These are phyloP conservation scores for Actinostola sp. DNA, from an alignment of 92 coral and sea anemone species.

Conservation along the genomic window DNA sequence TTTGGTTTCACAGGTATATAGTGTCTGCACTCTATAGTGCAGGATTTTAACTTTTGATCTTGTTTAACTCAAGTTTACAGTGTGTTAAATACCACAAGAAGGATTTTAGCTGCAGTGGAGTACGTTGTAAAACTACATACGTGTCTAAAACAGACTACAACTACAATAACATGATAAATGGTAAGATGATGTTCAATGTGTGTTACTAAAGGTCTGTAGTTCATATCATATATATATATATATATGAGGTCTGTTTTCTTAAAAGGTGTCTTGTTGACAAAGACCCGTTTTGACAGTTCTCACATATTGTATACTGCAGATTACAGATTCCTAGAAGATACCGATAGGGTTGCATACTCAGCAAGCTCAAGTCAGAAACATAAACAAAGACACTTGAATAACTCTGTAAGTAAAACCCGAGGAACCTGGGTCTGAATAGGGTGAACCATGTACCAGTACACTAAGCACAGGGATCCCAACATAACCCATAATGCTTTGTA, in stretches of 20 bases:
- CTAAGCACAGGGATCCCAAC: too few species aligned
- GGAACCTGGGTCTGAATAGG: too few species aligned
- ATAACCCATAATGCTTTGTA: too few species aligned
- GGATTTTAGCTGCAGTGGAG: constrained; percentile 69
- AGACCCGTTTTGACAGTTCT: neutral
- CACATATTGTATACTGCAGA: constrained; percentile 40
- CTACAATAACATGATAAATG: constrained; percentile 72
- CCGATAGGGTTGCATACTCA: constrained; percentile 71
- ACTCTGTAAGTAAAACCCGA: constrained; percentile 46
- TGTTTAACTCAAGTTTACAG: constrained; percentile 52
- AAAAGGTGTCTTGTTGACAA: too few species aligned
- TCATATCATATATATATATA: too few species aligned
- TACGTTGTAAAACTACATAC: constrained; percentile 77
- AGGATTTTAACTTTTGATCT: neutral
- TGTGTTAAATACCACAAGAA: constrained; percentile 89
- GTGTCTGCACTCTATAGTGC: too few species aligned
- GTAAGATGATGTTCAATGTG: constrained; percentile 49
- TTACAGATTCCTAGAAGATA: constrained; percentile 87
- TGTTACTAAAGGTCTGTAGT: too few species aligned
- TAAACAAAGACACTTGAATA: constrained; percentile 50
- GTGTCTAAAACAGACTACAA: constrained; percentile 63
- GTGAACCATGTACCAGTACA: too few species aligned
- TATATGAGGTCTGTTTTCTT: constrained; percentile 4
- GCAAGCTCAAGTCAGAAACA: constrained; percentile 52
- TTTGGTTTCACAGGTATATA: too few species aligned